Base-by-base conservation (phyloP, 2,797 vertebrate genomes). In the Vireo griseus region DNA sequence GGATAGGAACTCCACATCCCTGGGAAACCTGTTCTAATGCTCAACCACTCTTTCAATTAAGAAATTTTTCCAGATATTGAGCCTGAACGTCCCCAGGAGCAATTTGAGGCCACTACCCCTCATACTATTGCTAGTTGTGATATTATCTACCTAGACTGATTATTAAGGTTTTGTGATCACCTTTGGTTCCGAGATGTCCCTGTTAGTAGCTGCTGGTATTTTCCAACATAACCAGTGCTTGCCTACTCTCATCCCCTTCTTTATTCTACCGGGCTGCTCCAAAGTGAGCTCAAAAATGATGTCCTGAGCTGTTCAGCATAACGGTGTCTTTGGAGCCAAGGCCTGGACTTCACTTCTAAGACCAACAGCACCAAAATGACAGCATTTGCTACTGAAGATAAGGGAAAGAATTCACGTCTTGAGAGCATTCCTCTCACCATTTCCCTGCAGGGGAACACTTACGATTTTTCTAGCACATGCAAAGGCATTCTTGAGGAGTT, bases 361-460 rank as follows among this genome's bases (percentile, higher is more conserved):
- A 84, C 18, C 82, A 78, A 24, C 44, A 92, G 54, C 81, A 78
- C 42, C 26, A 71, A 42, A 91, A 78, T 63, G 26, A 24, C 31
- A 44, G 28, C 33, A 16, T 78, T 91, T 93, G 72, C 78, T 90
- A 17, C 47, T 72, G 82, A 72, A 80, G 78, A 83, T 86, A 88
- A 72, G 29, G 87, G 37, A 54, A 76, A 52, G 26, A 67, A 67
- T 26, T 55, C 8, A 3, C 2, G 1, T 88, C 87, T 72, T 71
- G 21, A 73, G 44, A 65, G 26, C 1, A 0, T 59, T 91, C n/a
- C 51, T 92, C 39, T 78, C 4, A 2, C 61, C 0, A 2, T 71
- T 83, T 86, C 58, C 42, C 76, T 87, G 79, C 33, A 54, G 72
- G 47, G 10, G 13, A 13, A 81, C 69, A 47, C 84, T 94, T 67